Percentiles rank a stretch among this genome's conserved stretches.
phyloP scores from a whole-genome alignment of 2,888 invertebrate species.

The Micoletzkya japonica region DNA sequence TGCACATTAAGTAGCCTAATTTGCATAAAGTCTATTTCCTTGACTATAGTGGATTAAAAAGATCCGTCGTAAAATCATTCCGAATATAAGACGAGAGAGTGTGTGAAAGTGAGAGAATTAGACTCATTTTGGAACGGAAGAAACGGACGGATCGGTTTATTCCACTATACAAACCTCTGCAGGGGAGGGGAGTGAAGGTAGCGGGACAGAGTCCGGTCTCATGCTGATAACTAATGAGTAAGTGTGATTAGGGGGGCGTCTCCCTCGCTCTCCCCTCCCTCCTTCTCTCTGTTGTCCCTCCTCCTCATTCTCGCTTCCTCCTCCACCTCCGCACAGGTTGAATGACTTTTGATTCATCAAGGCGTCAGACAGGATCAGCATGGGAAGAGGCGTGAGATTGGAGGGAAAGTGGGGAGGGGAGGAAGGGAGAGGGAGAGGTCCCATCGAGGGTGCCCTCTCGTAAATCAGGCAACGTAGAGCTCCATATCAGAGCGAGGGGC shows the following conservation, averaged over 20 bases:
- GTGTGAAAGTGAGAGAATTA: too few species aligned
- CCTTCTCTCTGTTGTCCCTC: neutral
- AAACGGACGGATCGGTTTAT: neutral
- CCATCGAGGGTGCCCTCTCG: constrained; percentile 4
- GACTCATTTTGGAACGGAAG: too few species aligned
- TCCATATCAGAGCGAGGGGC: too few species aligned
- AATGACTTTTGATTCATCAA: constrained; percentile 4
- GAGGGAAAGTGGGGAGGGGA: constrained; percentile 24
- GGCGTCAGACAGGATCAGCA: neutral
- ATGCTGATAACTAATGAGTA: neutral
- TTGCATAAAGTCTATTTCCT: too few species aligned
- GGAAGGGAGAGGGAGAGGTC: constrained; percentile 18
- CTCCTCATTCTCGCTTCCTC: neutral
- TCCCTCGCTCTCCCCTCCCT: neutral
- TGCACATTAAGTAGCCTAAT: too few species aligned
- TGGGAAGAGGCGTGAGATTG: constrained; percentile 23
- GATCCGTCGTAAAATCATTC: too few species aligned
- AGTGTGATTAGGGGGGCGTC: neutral
- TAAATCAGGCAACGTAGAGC: too few species aligned
- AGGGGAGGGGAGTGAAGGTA: neutral
- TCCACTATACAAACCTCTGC: neutral
- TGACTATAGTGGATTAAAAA: too few species aligned
- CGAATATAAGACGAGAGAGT: too few species aligned
- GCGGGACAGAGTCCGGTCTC: neutral
- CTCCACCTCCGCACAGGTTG: neutral